phyloP scores from a whole-genome alignment of 2,888 invertebrate species.

The Embidobia sp. region DNA sequence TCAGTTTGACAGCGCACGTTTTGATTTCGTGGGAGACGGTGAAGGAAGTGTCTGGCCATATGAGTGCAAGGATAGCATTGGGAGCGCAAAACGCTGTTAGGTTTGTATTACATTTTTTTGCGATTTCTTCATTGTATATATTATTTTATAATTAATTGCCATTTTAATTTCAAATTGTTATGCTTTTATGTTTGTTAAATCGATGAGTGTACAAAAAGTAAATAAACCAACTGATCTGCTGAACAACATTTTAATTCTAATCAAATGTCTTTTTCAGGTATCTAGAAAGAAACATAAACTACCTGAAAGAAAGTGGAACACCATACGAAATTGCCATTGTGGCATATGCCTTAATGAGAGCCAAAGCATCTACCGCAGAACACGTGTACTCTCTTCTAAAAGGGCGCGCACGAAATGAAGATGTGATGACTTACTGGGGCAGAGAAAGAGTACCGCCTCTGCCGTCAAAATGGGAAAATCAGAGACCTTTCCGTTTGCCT shows the following conservation, averaged over 20 bases:
- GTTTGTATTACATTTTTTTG: slow-evolving; percentile 39
- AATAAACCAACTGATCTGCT: no score
- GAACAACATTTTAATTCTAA: no score
- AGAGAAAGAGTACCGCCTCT: slow-evolving; percentile 89
- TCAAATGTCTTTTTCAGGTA: no score
- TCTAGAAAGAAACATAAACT: slow-evolving; percentile 91
- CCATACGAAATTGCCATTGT: slow-evolving; percentile 94
- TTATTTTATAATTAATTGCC: not conserved
- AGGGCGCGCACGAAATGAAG: slow-evolving; percentile 86
- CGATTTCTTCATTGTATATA: no score
- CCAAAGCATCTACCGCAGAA: slow-evolving; percentile 91
- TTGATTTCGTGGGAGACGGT: slow-evolving; percentile 93
- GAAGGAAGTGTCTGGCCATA: slow-evolving; percentile 88
- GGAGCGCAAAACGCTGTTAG: slow-evolving; percentile 88
- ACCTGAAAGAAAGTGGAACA: slow-evolving; percentile 87
- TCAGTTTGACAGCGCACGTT: slow-evolving; percentile 96
- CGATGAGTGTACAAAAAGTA: no score
- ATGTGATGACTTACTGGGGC: slow-evolving; percentile 94
- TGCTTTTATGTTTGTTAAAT: no score
- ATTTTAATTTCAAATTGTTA: not conserved
- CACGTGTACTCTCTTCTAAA: slow-evolving; percentile 90
- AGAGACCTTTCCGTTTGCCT: slow-evolving; percentile 94
- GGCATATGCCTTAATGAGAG: slow-evolving; percentile 92
- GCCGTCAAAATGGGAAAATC: slow-evolving; percentile 93
- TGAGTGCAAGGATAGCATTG: slow-evolving; percentile 89